A percentile compares a stretch with the other conserved stretches of the same genome.
Conservation (phyloP, 2,888 invertebrate species). For the Augiades crinisus region DNA sequence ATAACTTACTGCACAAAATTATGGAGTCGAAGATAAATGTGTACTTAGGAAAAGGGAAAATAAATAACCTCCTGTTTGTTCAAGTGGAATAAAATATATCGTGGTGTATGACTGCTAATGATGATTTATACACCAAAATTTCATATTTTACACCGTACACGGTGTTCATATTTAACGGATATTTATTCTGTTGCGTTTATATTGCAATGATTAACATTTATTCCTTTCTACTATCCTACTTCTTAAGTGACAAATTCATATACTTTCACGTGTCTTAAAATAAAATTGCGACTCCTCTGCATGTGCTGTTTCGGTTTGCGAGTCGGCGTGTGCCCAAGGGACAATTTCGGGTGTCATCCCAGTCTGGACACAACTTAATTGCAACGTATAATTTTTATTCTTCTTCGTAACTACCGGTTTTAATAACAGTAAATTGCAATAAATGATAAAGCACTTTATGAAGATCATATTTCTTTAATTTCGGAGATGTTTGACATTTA, state of each 20-base stretch:
- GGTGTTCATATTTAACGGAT: not conserved
- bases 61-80: slow-evolving; percentile 18
- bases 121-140: slow-evolving; percentile 7
- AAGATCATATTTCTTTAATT: slow-evolving; percentile 28
- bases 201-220: not conserved
- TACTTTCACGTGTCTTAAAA: not conserved
- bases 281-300: slow-evolving; percentile 1
- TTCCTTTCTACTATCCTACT: not conserved
- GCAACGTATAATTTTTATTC: slow-evolving; percentile 52
- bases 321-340: slow-evolving; percentile 48
- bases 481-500: slow-evolving; percentile 23
- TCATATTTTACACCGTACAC: not conserved
- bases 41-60: slow-evolving; percentile 22
- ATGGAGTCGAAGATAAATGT: slow-evolving; percentile 17
- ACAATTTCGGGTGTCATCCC: slow-evolving; percentile 55
- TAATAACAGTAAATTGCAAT: slow-evolving; percentile 53
- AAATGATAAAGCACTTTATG: slow-evolving; percentile 44
- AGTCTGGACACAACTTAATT: slow-evolving; percentile 49
- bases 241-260: not conserved
- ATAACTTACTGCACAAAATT: slow-evolving; percentile 42
- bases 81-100: slow-evolving; percentile 19
- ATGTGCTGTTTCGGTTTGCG: slow-evolving; percentile 1
- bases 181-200: not conserved
- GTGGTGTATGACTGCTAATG: slow-evolving; percentile 20
- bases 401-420: slow-evolving; percentile 45